Evolutionary conservation across 2,113 vertebrate genomes (phyloP).

Genomic region (Atlantisia rogersi): DNA sequence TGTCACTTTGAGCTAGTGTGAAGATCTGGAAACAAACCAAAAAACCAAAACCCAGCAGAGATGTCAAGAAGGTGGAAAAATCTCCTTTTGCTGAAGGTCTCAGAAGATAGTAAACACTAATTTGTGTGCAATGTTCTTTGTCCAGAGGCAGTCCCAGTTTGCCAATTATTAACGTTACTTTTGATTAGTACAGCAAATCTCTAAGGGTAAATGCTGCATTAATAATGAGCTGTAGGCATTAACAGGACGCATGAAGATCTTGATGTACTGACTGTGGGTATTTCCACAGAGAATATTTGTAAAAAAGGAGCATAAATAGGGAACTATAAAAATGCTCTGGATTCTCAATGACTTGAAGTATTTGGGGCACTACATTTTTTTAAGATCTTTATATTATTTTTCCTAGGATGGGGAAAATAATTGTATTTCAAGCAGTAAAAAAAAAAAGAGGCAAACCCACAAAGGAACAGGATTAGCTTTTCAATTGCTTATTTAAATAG

Average conservation of each 20-base stretch:
- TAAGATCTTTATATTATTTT: neutral
- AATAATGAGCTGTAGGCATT: neutral
- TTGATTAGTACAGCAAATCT: conserved; percentile 25
- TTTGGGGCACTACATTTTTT: neutral
- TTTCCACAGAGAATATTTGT: neutral
- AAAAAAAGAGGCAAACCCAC: neutral
- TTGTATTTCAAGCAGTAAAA: neutral
- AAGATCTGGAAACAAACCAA: neutral
- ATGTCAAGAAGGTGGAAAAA: neutral
- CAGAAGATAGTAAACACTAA: neutral
- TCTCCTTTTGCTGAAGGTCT: neutral
- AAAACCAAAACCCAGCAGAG: neutral
- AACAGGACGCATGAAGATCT: neutral
- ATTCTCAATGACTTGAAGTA: neutral
- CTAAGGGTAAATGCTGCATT: neutral
- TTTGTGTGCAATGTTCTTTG: neutral
- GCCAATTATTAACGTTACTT: conserved; percentile 16
- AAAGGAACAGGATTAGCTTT: neutral
- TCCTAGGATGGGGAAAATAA: neutral
- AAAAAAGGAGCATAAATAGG: neutral
- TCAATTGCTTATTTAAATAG: neutral
- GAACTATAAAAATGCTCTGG: neutral
- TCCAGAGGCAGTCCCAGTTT: neutral
- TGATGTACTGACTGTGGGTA: neutral
- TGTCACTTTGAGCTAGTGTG: neutral